Conservation (phyloP, 2,113 vertebrate genomes). For the Myotis brandtii region DNA sequence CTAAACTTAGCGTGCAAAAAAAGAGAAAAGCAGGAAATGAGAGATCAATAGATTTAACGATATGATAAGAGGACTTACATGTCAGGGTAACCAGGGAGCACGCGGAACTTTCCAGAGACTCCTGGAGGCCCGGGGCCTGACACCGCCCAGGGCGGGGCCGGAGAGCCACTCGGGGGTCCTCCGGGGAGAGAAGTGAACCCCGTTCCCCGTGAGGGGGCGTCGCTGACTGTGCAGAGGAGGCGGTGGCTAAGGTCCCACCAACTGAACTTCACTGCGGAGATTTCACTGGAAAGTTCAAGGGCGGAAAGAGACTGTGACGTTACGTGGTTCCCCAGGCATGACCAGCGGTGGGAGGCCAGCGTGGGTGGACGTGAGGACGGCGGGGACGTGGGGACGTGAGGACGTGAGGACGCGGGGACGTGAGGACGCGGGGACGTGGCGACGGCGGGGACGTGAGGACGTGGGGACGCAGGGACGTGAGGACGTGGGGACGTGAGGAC, state of each 20-base stretch:
- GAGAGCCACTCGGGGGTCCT: neutral
- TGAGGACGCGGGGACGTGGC: too few species aligned
- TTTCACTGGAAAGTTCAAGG: neutral
- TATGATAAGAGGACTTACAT: rapidly evolving
- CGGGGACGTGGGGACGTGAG: too few species aligned
- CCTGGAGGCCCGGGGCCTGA: neutral
- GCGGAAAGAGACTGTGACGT: neutral
- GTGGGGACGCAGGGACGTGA: too few species aligned
- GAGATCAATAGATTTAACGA: too few species aligned
- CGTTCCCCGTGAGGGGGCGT: neutral
- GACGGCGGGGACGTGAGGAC: too few species aligned
- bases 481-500: too few species aligned
- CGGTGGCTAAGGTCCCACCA: neutral
- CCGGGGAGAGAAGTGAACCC: neutral
- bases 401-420: too few species aligned
- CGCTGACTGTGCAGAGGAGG: neutral
- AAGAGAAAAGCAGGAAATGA: neutral
- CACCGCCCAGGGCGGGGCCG: too few species aligned
- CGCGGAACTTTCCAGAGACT: neutral
- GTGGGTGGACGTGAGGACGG: too few species aligned
- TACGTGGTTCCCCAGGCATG: neutral
- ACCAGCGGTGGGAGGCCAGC: too few species aligned
- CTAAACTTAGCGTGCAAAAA: neutral
- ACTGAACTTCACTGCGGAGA: neutral
- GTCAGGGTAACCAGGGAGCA: rapidly evolving